These are phyloP conservation scores for Macquaria ambigua DNA, from an alignment of 2,113 vertebrate genomes.

Conservation along the genomic window DNA sequence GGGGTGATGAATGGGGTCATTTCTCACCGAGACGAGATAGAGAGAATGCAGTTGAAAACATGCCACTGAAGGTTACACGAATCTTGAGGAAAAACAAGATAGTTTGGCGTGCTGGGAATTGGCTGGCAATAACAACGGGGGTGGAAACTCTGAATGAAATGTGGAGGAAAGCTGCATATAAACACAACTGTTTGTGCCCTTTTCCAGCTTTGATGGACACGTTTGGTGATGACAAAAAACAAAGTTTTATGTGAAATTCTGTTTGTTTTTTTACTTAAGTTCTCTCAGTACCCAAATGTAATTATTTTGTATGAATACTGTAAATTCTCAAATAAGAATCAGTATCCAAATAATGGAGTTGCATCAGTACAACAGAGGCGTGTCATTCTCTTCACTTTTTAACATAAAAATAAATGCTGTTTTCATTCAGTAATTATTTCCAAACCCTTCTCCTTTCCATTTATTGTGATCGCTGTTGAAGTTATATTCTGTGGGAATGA, in stretches of 20 bases:
- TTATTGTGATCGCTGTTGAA: no score
- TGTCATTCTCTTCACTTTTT: no score
- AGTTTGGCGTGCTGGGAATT: slow-evolving; percentile 15
- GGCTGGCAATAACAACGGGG: slow-evolving; percentile 1
- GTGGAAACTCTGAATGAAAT: neutral
- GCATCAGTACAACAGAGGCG: neutral
- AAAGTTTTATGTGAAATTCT: neutral
- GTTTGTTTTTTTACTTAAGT: neutral
- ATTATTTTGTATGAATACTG: neutral
- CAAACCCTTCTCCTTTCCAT: no score
- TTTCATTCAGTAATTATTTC: no score
- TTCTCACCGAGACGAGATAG: slow-evolving; percentile 27
- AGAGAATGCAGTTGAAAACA: slow-evolving; percentile 39
- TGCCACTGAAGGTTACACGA: neutral
- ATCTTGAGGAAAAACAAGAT: neutral
- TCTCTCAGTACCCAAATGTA: neutral
- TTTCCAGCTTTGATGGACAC: neutral
- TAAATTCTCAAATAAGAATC: neutral
- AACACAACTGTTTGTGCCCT: neutral
- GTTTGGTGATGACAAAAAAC: neutral
- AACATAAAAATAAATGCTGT: no score
- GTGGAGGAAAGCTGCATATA: neutral
- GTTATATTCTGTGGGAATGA: no score
- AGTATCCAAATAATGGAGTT: neutral
- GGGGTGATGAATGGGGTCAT: slow-evolving; percentile 42